Evolutionary conservation across 2,797 vertebrate genomes (phyloP).

Genomic region (Parambassis ranga): DNA sequence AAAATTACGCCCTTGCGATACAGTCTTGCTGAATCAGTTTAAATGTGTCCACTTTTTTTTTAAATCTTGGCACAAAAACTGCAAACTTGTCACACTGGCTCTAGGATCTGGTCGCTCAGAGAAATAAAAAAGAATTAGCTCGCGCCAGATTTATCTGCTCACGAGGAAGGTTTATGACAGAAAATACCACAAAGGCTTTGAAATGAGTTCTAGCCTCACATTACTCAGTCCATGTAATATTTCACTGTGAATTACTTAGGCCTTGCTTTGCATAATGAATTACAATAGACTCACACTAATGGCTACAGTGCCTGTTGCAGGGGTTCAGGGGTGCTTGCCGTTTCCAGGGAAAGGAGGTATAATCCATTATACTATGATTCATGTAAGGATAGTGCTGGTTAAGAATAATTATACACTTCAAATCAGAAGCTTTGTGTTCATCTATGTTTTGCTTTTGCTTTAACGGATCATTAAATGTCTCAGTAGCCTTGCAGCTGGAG

Average conservation of each 20-base stretch:
- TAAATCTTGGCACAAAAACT: background rate
- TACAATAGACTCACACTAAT: conserved; percentile 26
- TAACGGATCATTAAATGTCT: background rate
- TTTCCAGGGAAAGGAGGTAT: conserved; percentile 20
- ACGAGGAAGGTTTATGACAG: background rate
- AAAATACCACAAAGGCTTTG: conserved; percentile 21
- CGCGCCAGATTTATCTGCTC: background rate
- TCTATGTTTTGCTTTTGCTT: background rate
- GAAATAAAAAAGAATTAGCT: background rate
- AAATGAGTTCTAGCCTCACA: conserved; percentile 28
- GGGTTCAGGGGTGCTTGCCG: conserved; percentile 25
- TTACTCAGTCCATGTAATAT: conserved; percentile 33
- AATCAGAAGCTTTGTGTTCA: background rate
- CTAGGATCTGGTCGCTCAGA: background rate
- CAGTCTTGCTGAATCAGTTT: background rate
- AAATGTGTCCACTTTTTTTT: background rate
- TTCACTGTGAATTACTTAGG: conserved; percentile 31
- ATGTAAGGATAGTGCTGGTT: background rate
- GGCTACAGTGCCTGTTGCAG: conserved; percentile 11
- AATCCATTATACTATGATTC: conserved; percentile 33
- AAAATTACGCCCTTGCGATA: too few relatives aligned
- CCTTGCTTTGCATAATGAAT: conserved; percentile 49
- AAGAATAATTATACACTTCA: background rate
- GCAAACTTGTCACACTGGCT: background rate
- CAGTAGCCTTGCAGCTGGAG: background rate